Conservation (phyloP, 2,888 invertebrate genomes). For the Xylophagus ater region DNA sequence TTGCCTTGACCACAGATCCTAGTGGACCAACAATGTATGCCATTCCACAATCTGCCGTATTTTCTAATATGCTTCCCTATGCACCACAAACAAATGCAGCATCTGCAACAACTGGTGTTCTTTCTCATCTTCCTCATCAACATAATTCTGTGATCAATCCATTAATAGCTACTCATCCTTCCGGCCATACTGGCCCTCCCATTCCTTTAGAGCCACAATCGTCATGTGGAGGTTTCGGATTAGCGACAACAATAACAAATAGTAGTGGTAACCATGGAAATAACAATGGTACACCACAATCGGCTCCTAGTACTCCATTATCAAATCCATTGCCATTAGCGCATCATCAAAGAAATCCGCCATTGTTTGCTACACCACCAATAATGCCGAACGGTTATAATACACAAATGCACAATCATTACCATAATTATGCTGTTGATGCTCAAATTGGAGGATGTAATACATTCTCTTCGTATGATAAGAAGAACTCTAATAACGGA, state of each 20-base stretch:
- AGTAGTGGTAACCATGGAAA: slow-evolving; percentile 13
- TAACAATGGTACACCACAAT: slow-evolving; percentile 28
- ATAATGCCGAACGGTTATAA: slow-evolving; percentile 25
- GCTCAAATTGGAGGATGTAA: slow-evolving; percentile 5
- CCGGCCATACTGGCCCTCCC: slow-evolving; percentile 17
- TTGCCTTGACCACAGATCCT: slow-evolving; percentile 21
- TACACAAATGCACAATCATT: slow-evolving; percentile 21
- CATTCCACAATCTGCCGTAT: slow-evolving; percentile 35
- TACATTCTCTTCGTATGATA: slow-evolving; percentile 15
- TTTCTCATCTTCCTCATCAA: slow-evolving; percentile 27
- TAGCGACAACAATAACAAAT: not conserved
- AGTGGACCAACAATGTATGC: slow-evolving; percentile 33
- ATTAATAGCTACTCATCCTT: slow-evolving; percentile 17
- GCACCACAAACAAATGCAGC: slow-evolving; percentile 20
- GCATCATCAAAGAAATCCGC: slow-evolving; percentile 29
- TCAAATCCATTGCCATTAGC: slow-evolving; percentile 20
- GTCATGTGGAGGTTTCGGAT: not conserved
- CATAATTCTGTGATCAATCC: slow-evolving; percentile 36
- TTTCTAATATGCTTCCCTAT: slow-evolving; percentile 38
- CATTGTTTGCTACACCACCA: slow-evolving; percentile 37
- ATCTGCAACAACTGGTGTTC: slow-evolving; percentile 23
- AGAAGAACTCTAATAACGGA: slow-evolving; percentile 10
- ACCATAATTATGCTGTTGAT: slow-evolving; percentile 6
- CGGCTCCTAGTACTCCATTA: slow-evolving; percentile 37
- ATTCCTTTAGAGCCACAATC: slow-evolving; percentile 13